Conservation (phyloP, 2,797 vertebrate species). For the Hoplostethus mediterraneus region DNA sequence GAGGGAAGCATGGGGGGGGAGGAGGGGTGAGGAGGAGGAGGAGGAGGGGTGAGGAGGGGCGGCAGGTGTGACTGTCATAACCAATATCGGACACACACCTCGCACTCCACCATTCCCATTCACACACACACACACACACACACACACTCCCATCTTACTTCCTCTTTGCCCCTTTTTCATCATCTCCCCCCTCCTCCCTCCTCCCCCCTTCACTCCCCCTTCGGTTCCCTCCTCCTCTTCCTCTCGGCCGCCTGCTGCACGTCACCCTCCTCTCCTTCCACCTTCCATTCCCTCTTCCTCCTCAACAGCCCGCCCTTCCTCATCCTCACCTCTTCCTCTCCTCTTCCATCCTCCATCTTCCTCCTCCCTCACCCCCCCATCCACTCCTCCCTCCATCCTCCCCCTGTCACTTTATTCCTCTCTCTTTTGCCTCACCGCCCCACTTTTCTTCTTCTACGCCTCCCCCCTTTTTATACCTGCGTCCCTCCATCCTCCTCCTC, state of each 20-base stretch:
- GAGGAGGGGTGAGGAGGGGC: conserved; percentile 70
- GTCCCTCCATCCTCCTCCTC: not conserved
- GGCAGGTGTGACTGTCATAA: conserved; percentile 91
- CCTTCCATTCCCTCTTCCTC: not conserved
- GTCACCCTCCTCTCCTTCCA: not conserved
- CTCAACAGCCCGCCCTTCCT: no score
- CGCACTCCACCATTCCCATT: not conserved
- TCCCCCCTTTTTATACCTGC: not conserved
- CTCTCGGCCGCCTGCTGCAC: not conserved
- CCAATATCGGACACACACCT: conserved; percentile 77
- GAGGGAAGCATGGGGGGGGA: conserved; percentile 56
- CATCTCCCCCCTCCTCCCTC: conserved; percentile 17
- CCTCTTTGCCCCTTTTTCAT: conserved; percentile 23
- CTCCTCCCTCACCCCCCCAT: conserved; percentile 19
- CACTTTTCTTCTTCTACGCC: not conserved
- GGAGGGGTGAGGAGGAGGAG: conserved; percentile 51
- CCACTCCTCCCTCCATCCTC: conserved; percentile 19
- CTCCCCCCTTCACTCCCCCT: not conserved
- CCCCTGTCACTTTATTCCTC: conserved; percentile 4
- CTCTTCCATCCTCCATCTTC: conserved; percentile 21
- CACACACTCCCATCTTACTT: conserved; percentile 23
- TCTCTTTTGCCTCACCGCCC: conserved; percentile 31
- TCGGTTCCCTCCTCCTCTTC: conserved; percentile 3
- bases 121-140: conserved; percentile 21
- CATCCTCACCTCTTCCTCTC: conserved; percentile 9